These are phyloP conservation scores for Melipona bicolor DNA, from an alignment of 2,888 invertebrate species.

Conservation along the genomic window DNA sequence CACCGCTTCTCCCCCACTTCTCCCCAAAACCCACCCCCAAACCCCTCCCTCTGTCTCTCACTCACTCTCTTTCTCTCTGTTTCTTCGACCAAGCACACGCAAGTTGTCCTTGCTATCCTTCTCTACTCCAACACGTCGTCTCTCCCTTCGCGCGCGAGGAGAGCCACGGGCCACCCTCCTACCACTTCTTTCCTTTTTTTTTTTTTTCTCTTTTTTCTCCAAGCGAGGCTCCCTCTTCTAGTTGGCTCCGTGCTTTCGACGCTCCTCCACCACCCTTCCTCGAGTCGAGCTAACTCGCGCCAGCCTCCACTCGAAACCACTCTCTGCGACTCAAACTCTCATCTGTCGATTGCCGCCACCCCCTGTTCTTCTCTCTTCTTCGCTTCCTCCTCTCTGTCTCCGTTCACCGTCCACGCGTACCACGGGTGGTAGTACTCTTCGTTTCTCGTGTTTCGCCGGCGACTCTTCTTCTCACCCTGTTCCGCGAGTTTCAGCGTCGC, in stretches of 20 bases:
- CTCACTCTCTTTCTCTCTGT: background rate
- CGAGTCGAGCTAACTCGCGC: constrained; percentile 48
- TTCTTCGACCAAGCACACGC: background rate
- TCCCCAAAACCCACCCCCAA: background rate
- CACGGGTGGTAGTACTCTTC: constrained; percentile 1
- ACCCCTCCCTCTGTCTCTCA: background rate
- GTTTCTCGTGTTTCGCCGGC: background rate
- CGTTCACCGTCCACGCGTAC: background rate
- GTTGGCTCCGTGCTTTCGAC: constrained; percentile 8
- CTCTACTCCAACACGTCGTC: background rate
- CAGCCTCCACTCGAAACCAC: constrained; percentile 65
- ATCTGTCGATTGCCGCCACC: constrained; percentile 67
- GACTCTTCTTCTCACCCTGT: background rate
- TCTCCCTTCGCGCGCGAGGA: background rate
- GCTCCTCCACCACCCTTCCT: constrained; percentile 29
- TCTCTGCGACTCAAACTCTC: constrained; percentile 73
- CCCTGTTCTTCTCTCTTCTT: constrained; percentile 1
- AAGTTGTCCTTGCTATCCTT: background rate
- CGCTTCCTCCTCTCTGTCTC: background rate
- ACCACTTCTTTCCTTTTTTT: background rate
- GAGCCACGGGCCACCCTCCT: constrained; percentile 17
- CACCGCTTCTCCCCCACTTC: constrained; percentile 10
- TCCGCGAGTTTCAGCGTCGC: background rate
- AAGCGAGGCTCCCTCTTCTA: constrained; percentile 26
- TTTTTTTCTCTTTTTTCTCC: background rate